Evolutionary conservation across 2,797 vertebrate species (phyloP).

Genomic region (Champsocephalus esox): DNA sequence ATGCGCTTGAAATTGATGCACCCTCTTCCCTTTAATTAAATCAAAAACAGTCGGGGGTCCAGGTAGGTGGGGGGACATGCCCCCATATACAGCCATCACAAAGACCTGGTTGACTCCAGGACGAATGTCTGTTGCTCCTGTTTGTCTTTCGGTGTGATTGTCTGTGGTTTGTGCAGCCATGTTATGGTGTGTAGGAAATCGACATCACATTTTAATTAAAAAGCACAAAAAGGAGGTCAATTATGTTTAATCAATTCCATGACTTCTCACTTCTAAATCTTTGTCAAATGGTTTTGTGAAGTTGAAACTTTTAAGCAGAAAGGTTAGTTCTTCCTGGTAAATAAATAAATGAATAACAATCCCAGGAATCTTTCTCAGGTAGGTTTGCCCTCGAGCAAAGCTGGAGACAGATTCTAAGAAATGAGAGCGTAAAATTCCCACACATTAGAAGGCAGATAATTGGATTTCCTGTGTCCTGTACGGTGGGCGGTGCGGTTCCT

Average conservation of each 20-base stretch:
- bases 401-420: conserved; percentile 73
- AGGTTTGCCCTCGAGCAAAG: conserved; percentile 59
- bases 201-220: conserved; percentile 3
- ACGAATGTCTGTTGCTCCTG: conserved; percentile 19
- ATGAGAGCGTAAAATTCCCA: conserved; percentile 78
- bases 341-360: conserved; percentile 65
- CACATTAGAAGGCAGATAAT: conserved; percentile 79
- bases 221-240: neutral
- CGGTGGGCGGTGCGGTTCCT: conserved; percentile 74
- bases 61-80: conserved; percentile 65
- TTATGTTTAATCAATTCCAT: neutral
- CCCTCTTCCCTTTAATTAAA: conserved; percentile 87
- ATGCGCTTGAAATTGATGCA: conserved; percentile 82
- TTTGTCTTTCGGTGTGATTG: neutral
- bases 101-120: conserved; percentile 56
- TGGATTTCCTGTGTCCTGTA: conserved; percentile 80
- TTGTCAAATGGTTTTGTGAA: neutral
- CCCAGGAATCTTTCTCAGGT: conserved; percentile 65
- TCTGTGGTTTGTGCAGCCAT: conserved; percentile 6
- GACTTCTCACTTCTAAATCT: neutral
- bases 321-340: conserved; percentile 46
- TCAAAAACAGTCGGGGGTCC: conserved; percentile 79
- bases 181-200: neutral
- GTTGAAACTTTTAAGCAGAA: conserved; percentile 39
- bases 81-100: conserved; percentile 61